Base-by-base conservation (phyloP, 2,888 invertebrate genomes). In the Stramonita haemastoma region DNA sequence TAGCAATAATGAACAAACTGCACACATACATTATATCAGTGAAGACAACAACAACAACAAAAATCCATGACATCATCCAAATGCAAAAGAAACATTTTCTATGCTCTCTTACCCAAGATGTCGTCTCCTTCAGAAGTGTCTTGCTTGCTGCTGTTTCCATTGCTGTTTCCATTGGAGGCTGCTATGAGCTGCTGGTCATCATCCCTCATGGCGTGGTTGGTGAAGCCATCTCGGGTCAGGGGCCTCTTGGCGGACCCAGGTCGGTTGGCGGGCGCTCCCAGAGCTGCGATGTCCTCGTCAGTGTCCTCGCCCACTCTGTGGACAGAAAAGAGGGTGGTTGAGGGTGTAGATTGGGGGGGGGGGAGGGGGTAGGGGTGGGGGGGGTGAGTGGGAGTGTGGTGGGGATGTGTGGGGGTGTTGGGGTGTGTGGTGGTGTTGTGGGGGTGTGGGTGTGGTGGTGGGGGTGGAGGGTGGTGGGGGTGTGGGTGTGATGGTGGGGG, bases 241-340 rank as follows among this genome's bases (percentile, higher is more conserved):
- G 87, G 87, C 70, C 86, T 86, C 29, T 29, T 57, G 36, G 46
- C 84, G 11, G 86, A 34, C 22, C 36, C 81, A 4, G 73, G 36
- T 13, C 70, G 36, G 46, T 46, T 46, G 5, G 17, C n/a, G 11
- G 46, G 4, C 22, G n/a, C 56, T 13, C 84, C 84, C 11, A 73
- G 6, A 13, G 36, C 57, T 1, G 87, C 81, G n/a, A 56, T 70
- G 34, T 89, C 89, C 8, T 89, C 89, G 19, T 89, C 89, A 6
- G 89, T 85, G 60, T 73, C 26, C 32, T 89, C 89, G 29, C 89
- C 89, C 11, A 89, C 89, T 56, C 89, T 89, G n/a, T n/a, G 89
- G 2, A 17, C 66, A 73, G n/a, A 46, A 11, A 22, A 17, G 32
- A 84, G 5, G 79, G 79, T 19, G 15, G 32, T 19, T 32, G 81